Evolutionary conservation across 2,797 vertebrate species (phyloP).

Genomic region (Protosalanx chinensis): DNA sequence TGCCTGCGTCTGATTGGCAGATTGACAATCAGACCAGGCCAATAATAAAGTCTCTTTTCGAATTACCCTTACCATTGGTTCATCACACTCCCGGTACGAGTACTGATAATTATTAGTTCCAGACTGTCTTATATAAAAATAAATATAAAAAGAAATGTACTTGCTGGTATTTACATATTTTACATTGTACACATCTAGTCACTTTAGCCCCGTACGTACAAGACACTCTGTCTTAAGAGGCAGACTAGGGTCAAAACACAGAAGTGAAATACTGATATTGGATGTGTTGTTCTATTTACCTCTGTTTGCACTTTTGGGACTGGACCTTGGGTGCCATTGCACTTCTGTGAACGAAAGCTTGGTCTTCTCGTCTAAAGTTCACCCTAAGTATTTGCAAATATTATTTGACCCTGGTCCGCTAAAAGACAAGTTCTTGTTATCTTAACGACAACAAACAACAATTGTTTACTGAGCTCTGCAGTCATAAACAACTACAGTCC

Average conservation of each 20-base stretch:
- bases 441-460: constrained; percentile 5
- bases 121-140: neutral
- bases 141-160: constrained; percentile 33
- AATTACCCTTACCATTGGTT: neutral
- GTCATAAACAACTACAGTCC: constrained; percentile 68
- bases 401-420: neutral
- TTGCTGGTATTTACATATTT: constrained; percentile 45
- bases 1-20: neutral
- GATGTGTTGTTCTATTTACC: constrained; percentile 15
- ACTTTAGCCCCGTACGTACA: constrained; percentile 33
- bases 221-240: neutral
- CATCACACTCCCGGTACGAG: neutral
- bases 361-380: neutral
- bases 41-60: neutral
- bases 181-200: constrained; percentile 47
- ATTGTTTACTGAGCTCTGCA: constrained; percentile 27
- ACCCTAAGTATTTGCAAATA: constrained; percentile 5
- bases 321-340: neutral
- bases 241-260: constrained; percentile 10
- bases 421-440: constrained; percentile 2
- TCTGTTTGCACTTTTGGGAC: constrained; percentile 3
- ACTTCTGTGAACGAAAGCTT: constrained; percentile 1
- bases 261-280: constrained; percentile 10
- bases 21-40: neutral
- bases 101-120: neutral